phyloP scores from a whole-genome alignment of 1,140 invertebrate genomes.

The Drosophila suzukii region DNA sequence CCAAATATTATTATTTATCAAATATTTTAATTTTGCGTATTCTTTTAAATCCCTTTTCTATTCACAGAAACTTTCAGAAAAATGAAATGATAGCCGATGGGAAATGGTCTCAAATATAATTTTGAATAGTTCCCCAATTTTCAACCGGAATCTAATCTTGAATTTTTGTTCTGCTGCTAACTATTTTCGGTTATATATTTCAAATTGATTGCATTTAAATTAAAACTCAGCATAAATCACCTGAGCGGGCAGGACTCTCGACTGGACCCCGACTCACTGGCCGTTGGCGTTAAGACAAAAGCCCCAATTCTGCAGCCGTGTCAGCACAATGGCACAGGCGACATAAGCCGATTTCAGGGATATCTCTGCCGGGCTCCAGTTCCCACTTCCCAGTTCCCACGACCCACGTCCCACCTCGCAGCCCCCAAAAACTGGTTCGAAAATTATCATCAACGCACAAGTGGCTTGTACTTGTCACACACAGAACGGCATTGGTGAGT shows the following conservation, averaged over 20 bases:
- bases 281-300: conserved; percentile 41
- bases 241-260: conserved; percentile 33
- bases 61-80: too few species aligned
- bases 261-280: conserved; percentile 1
- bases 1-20: too few species aligned
- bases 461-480: conserved; percentile 80
- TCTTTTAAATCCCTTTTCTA: too few species aligned
- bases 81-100: too few species aligned
- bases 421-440: conserved; percentile 58
- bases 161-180: background rate
- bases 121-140: background rate
- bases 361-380: conserved; percentile 54
- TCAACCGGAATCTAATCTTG: conserved; percentile 1
- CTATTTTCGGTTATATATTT: conserved; percentile 55
- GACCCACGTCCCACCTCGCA: background rate
- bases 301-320: conserved; percentile 56
- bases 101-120: too few species aligned
- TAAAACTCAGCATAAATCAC: conserved; percentile 76
- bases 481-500: background rate
- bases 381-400: conserved; percentile 20
- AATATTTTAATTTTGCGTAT: too few species aligned
- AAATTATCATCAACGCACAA: conserved; percentile 82
- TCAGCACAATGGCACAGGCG: conserved; percentile 76
- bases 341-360: conserved; percentile 81
- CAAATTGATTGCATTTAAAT: conserved; percentile 74